Evolutionary conservation across 2,113 vertebrate species (phyloP).

Genomic region (Pteruthius melanotis): DNA sequence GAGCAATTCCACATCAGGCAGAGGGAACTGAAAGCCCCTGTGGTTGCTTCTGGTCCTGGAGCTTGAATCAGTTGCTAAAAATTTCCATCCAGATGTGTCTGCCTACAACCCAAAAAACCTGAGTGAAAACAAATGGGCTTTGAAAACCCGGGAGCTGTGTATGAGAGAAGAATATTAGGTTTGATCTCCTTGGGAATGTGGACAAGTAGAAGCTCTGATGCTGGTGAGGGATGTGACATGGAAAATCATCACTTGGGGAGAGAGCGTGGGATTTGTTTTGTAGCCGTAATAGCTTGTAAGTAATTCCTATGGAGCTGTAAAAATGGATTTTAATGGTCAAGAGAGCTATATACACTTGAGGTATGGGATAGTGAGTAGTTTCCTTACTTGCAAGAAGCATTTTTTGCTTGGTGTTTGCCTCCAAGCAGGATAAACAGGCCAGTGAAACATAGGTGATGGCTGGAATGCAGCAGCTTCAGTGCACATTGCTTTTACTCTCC

Average conservation of each 20-base stretch:
- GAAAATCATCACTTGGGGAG: neutral
- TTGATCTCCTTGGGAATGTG: neutral
- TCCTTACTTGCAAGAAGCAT: neutral
- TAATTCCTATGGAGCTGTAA: neutral
- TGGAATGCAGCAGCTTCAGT: neutral
- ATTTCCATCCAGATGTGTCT: neutral
- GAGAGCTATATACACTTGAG: neutral
- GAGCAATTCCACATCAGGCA: neutral
- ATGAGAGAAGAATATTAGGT: neutral
- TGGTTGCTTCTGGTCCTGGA: neutral
- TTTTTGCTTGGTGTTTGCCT: neutral
- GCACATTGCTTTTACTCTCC: neutral
- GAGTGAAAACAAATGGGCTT: neutral
- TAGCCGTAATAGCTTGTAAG: neutral
- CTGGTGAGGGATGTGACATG: neutral
- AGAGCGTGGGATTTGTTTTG: neutral
- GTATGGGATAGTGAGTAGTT: neutral
- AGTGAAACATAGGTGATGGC: neutral
- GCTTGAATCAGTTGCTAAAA: neutral
- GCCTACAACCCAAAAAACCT: neutral
- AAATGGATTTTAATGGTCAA: neutral
- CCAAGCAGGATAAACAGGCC: neutral
- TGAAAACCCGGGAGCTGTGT: fast-evolving
- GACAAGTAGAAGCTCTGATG: neutral
- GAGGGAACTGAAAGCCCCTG: neutral